phyloP scores from a whole-genome alignment of 1,140 invertebrate genomes.

The Trypoxylus dichotomus region DNA sequence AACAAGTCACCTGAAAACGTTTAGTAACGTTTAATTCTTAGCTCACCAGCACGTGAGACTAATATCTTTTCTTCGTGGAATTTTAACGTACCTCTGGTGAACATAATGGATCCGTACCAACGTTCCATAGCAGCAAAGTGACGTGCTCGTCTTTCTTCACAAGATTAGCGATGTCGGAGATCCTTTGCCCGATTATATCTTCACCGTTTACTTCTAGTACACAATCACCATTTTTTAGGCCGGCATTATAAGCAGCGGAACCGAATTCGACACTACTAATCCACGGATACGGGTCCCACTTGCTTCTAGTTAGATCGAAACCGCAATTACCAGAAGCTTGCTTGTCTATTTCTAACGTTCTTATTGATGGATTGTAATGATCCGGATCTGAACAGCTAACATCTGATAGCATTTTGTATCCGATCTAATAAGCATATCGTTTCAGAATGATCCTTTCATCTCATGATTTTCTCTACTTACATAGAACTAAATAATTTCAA shows the following conservation, averaged over 20 bases:
- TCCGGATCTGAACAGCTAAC: constrained; percentile 41
- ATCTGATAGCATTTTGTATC: constrained; percentile 28
- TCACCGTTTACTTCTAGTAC: constrained; percentile 64
- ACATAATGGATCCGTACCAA: constrained; percentile 54
- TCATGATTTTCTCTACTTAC: constrained; percentile 16
- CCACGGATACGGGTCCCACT: constrained; percentile 76
- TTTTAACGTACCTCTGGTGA: constrained; percentile 52
- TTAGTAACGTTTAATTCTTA: too few relatives aligned
- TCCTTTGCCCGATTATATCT: constrained; percentile 62
- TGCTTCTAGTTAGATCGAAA: constrained; percentile 66
- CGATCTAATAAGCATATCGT: not conserved
- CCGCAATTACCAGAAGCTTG: constrained; percentile 56
- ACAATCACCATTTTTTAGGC: constrained; percentile 63
- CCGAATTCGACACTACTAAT: constrained; percentile 58
- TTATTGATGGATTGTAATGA: constrained; percentile 46
- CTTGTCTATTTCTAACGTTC: constrained; percentile 49
- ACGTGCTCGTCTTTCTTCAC: constrained; percentile 55
- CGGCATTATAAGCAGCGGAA: constrained; percentile 56
- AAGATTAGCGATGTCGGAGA: constrained; percentile 61
- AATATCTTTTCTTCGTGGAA: not conserved
- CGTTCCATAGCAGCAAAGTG: constrained; percentile 56
- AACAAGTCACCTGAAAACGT: not conserved
- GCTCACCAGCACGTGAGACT: too few relatives aligned
- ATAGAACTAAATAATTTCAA: constrained; percentile 27
- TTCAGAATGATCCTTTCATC: constrained; percentile 17